A percentile compares a stretch with the other conserved stretches of the same genome.
Evolutionary conservation across 2,797 vertebrate species (phyloP).

Genomic region (Acanthornis magna): DNA sequence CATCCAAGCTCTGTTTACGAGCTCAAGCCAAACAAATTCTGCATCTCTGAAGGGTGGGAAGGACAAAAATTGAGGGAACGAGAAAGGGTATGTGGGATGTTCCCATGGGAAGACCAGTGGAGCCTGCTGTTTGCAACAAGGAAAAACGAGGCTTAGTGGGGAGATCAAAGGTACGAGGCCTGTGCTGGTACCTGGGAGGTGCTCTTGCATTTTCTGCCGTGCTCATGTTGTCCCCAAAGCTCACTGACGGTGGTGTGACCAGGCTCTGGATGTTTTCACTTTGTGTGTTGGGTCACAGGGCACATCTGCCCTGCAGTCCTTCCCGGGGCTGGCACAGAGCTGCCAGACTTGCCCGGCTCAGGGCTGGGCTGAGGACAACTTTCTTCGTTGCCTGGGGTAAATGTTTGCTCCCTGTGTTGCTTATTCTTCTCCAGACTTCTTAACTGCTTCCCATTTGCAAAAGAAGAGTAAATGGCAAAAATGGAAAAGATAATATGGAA

Average conservation of each 20-base stretch:
- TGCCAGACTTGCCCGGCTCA: neutral
- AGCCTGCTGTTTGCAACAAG: neutral
- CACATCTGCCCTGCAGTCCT: neutral
- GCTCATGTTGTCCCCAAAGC: neutral
- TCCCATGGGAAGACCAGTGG: neutral
- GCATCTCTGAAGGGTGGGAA: neutral
- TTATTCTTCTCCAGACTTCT: neutral
- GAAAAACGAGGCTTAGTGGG: neutral
- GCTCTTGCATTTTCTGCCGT: neutral
- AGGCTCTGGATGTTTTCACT: neutral
- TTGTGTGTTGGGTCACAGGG: rapidly evolving
- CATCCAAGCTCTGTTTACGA: neutral
- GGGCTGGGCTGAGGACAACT: neutral
- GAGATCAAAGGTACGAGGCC: rapidly evolving
- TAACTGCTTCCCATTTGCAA: neutral
- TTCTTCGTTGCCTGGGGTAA: neutral
- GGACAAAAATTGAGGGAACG: neutral
- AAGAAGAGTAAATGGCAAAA: neutral
- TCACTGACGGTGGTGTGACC: rapidly evolving
- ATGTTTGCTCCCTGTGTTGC: neutral
- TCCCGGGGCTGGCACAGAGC: neutral
- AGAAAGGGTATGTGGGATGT: neutral
- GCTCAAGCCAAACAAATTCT: neutral
- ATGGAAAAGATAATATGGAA: neutral
- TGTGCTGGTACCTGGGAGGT: neutral